Evolutionary conservation across 37 sponge, comb jelly and placozoan genomes (phyloP), one percentile per base, ranked within the genome.

Genomic region (Cliona cf. orientalis): DNA sequence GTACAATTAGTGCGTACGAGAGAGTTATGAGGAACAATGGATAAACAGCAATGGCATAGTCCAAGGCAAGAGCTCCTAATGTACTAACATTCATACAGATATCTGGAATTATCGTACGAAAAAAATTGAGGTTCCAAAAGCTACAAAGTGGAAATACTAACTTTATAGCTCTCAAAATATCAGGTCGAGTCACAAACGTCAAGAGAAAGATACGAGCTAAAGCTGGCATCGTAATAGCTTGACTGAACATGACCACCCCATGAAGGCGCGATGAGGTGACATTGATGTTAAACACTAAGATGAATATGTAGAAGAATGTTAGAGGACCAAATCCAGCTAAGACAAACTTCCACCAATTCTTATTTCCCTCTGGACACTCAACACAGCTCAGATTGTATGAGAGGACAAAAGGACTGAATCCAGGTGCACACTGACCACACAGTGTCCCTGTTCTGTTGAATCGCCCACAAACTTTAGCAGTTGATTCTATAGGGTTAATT

Each of bases 241-340:
- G 90, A 11, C 70, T 64, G 67, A 84, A 83, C n/a, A 80, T 26
- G 26, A 84, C 79, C 40, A 84, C 79, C 6, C 72, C 38, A 62
- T 90, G 70, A 3, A 90, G 76, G 43, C 78, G 79, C 26, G 84
- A 73, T 38, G 56, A 41, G 21, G 75, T 40, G 6, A 67, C 49
- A 35, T 58, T 90, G 55, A 90, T 59, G 39, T 79, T 64, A 39
- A 90, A 84, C 0, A 90, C 17, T n/a, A 90, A 42, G 34, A 90
- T 60, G 32, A 78, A 29, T 17, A 78, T 28, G 40, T 80, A 66
- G 31, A 90, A 56, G 0, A 84, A 3, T 1, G 85, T 84, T 3
- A 80, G 33, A 29, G 91, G 91, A 2, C 76, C 11, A 69, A 74
- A 69, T 11, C 57, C 55, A 25, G 4, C 4, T 3, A 6, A 2